Percentiles rank a stretch among this genome's conserved stretches.
These are phyloP conservation scores for Larimichthys polyactis DNA, from an alignment of 2,113 vertebrate genomes.

Conservation along the genomic window DNA sequence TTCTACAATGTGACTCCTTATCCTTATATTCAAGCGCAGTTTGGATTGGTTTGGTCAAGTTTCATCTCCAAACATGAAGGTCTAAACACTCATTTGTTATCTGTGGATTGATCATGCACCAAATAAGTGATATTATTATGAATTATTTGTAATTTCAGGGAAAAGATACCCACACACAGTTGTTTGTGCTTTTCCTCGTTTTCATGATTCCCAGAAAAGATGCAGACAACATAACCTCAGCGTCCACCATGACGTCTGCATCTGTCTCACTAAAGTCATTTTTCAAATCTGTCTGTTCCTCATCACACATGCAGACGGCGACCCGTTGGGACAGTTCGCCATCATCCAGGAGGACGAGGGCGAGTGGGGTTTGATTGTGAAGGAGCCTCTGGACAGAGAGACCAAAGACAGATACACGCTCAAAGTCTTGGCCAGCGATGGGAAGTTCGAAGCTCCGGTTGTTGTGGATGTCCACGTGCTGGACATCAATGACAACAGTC, in stretches of 20 bases:
- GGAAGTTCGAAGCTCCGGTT: conserved; percentile 90
- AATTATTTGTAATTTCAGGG: too few species aligned
- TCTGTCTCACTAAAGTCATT: neutral
- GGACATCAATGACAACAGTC: conserved; percentile 97
- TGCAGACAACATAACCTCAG: neutral
- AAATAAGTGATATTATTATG: too few species aligned
- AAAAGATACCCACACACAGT: too few species aligned
- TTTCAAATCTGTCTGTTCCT: neutral
- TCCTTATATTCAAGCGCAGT: too few species aligned
- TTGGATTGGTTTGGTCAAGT: too few species aligned
- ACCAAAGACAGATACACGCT: conserved; percentile 88
- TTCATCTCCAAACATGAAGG: too few species aligned
- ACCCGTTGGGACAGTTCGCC: conserved; percentile 90
- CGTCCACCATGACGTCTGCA: too few species aligned
- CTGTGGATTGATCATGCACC: neutral
- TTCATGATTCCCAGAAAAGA: neutral
- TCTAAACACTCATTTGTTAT: too few species aligned
- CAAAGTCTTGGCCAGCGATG: conserved; percentile 91
- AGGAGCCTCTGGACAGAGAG: conserved; percentile 92
- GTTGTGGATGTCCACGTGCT: conserved; percentile 91
- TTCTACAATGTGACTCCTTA: too few species aligned
- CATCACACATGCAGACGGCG: conserved; percentile 87
- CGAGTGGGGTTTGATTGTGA: conserved; percentile 90
- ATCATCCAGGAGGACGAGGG: conserved; percentile 86
- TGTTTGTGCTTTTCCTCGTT: too few species aligned